A percentile compares a stretch with the other conserved stretches of the same genome.
These are phyloP conservation scores for Anomalospiza imberbis DNA, from an alignment of 2,797 vertebrate genomes.

Conservation along the genomic window DNA sequence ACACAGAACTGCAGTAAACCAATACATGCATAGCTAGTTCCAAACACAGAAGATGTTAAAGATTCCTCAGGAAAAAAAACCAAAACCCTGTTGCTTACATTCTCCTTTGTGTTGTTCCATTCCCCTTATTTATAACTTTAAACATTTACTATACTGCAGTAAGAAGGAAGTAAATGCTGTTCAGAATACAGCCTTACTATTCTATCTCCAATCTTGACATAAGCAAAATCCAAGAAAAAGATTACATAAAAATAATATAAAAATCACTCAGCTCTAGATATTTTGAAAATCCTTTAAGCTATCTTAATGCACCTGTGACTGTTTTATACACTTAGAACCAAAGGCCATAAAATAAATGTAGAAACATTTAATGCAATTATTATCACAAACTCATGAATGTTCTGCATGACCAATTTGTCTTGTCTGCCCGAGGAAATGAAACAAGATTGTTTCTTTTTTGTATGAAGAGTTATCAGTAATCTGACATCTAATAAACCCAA, in stretches of 20 bases:
- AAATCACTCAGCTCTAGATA: neutral
- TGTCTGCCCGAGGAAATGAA: neutral
- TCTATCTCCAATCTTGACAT: neutral
- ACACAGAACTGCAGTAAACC: neutral
- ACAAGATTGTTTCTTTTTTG: neutral
- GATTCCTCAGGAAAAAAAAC: neutral
- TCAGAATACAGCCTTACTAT: neutral
- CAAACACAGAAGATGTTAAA: neutral
- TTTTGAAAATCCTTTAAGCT: neutral
- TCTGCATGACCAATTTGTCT: neutral
- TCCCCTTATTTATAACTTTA: neutral
- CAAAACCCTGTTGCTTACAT: accelerated
- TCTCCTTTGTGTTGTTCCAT: neutral
- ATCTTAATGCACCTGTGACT: neutral
- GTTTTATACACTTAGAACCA: neutral
- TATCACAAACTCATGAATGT: neutral
- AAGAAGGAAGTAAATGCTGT: neutral
- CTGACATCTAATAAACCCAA: neutral
- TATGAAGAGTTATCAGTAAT: neutral
- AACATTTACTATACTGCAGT: neutral
- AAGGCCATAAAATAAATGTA: neutral
- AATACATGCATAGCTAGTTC: neutral
- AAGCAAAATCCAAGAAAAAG: neutral
- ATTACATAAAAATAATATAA: neutral
- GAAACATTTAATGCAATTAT: neutral